Evolutionary conservation across 30 jellyfish, hydroid and myxozoan genomes (phyloP).

Genomic region (Nemopilema nomurai): DNA sequence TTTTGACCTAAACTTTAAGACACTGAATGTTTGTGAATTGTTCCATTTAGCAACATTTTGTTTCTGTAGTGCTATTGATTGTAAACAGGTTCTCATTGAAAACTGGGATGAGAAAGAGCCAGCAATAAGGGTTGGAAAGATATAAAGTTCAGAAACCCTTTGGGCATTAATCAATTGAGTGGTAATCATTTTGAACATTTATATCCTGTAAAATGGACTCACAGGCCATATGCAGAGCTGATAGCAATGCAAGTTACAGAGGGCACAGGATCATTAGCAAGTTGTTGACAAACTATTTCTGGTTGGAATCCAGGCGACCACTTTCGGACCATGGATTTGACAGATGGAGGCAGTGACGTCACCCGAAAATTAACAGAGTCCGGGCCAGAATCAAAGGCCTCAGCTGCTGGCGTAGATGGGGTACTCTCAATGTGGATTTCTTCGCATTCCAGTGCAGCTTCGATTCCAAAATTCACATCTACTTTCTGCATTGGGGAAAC

Average conservation of each 20-base stretch:
- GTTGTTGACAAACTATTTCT: conserved; percentile 77
- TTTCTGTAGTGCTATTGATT: too few relatives aligned
- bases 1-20: too few relatives aligned
- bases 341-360: conserved; percentile 53
- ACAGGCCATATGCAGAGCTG: conserved; percentile 96
- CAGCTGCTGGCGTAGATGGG: conserved; percentile 39
- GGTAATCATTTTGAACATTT: not conserved
- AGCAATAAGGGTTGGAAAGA: too few relatives aligned
- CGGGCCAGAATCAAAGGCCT: conserved; percentile 4
- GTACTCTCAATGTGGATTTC: conserved; percentile 64
- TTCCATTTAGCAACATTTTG: too few relatives aligned
- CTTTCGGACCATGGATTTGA: conserved; percentile 44
- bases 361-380: conserved; percentile 27
- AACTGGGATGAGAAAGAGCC: too few relatives aligned
- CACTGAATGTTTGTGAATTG: too few relatives aligned
- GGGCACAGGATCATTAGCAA: conserved; percentile 84
- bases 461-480: conserved; percentile 85
- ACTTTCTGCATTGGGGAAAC: conserved; percentile 64
- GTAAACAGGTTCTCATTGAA: too few relatives aligned
- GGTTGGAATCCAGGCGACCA: conserved; percentile 98
- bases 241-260: conserved; percentile 75
- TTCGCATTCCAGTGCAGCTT: conserved; percentile 74
- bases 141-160: too few relatives aligned
- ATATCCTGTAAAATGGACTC: conserved; percentile 25
- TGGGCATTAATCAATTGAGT: too few relatives aligned